Evolutionary conservation across 2,888 invertebrate species (phyloP).

Genomic region (Malthinus seriepunctatus): DNA sequence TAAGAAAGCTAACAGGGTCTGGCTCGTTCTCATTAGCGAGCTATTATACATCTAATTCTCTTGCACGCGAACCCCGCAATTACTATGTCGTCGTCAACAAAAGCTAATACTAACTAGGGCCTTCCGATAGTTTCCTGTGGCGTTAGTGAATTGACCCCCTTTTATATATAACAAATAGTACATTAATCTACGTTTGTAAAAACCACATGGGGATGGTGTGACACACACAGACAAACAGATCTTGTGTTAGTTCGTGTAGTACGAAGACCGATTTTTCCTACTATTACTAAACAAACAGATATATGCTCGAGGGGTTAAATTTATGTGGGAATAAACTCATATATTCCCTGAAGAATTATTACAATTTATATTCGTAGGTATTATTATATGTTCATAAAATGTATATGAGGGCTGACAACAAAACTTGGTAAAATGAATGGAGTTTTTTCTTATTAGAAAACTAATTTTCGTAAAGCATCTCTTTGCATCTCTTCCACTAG

Average conservation of each 20-base stretch:
- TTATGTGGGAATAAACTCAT: constrained; percentile 40
- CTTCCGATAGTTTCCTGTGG: constrained; percentile 11
- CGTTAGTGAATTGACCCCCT: constrained; percentile 13
- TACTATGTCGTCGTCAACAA: constrained; percentile 29
- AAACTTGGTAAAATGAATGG: constrained; percentile 9
- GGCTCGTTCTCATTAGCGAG: constrained; percentile 28
- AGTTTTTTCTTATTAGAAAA: constrained; percentile 7
- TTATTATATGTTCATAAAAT: constrained; percentile 14
- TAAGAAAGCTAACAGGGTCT: constrained; percentile 25
- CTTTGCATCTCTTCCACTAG: too few relatives aligned
- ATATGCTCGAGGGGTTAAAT: constrained; percentile 36
- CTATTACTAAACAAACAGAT: constrained; percentile 12
- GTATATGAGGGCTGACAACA: constrained; percentile 11
- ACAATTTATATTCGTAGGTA: constrained; percentile 15
- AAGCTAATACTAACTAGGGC: constrained; percentile 11
- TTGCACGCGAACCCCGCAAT: constrained; percentile 30
- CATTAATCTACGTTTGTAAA: constrained; percentile 27
- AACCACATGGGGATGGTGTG: constrained; percentile 24
- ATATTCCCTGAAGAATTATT: constrained; percentile 16
- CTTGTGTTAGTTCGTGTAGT: constrained; percentile 8
- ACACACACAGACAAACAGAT: constrained; percentile 15
- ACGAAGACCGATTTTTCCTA: constrained; percentile 9
- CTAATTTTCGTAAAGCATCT: constrained; percentile 12
- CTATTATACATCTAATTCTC: constrained; percentile 32
- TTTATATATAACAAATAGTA: constrained; percentile 14